Base-by-base conservation (phyloP, 2,888 invertebrate species). In the Danaus chrysippus region DNA sequence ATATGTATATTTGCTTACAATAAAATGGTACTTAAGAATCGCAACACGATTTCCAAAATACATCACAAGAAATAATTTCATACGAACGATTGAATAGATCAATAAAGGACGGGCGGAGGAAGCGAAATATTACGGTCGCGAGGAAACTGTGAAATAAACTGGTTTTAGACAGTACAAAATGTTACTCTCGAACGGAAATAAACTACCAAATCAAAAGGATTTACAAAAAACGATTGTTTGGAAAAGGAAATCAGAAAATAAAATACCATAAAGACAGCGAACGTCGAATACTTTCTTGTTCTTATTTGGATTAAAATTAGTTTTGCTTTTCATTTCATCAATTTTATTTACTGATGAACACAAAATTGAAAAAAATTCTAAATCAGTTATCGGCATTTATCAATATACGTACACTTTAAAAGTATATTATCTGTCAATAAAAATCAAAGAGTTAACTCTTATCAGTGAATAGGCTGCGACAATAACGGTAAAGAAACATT, bases 51-150 rank as follows among this genome's bases (percentile, higher is more conserved):
- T 62, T 62, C 58, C 58, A 54, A 58, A 68, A 66, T 68, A 70
- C 68, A 66, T 68, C 64, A 66, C 65, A 60, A 68, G 63, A 68
- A 66, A 77, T 70, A 71, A 76, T 73, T 71, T 71, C 69, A 77
- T 78, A 79, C 77, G 76, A 76, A 76, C 82, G 77, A 84, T 79
- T 81, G 82, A 81, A 81, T 78, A 78, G 79, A 83, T 84, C 83
- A 83, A 84, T 83, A 80, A 77, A 78, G 73, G 59, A 66, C 69
- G 63, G 67, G 70, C 65, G 68, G 13, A 49, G 41, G 56, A 49
- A 15, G 49, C 52, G 55, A 55, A 57, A 54, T 61, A 54, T 61
- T 61, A 44, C 53, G 57, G 44, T 53, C 56, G 42, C 56, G 23
- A 56, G 56, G 56, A 55, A 56, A 56, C 52, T 52, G 56, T 23